Evolutionary conservation across 2,888 invertebrate genomes (phyloP).

Genomic region (Orthosia gothica): DNA sequence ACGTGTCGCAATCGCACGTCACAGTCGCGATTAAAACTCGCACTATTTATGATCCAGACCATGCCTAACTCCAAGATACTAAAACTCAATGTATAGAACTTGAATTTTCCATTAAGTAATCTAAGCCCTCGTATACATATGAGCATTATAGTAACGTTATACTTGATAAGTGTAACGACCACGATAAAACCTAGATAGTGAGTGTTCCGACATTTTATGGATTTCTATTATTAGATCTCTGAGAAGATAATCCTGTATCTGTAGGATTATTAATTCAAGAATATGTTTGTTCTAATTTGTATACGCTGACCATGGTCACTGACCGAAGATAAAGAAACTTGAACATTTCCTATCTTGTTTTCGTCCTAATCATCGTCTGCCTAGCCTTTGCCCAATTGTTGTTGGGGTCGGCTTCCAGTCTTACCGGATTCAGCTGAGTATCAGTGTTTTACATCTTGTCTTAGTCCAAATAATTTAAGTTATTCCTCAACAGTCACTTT

Average conservation of each 20-base stretch:
- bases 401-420: too few species aligned
- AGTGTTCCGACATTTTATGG: slow-evolving; percentile 50
- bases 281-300: slow-evolving; percentile 18
- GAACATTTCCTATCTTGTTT: background rate
- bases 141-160: slow-evolving; percentile 52
- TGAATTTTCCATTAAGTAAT: slow-evolving; percentile 46
- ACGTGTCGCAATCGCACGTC: background rate
- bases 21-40: background rate
- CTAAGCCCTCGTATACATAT: slow-evolving; percentile 47
- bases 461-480: background rate
- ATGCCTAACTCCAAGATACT: slow-evolving; percentile 12
- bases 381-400: too few species aligned
- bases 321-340: background rate
- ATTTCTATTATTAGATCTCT: slow-evolving; percentile 44
- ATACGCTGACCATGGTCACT: background rate
- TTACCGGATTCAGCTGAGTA: too few species aligned
- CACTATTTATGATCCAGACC: background rate
- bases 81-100: slow-evolving; percentile 36
- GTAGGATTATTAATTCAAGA: background rate
- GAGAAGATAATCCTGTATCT: slow-evolving; percentile 36
- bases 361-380: too few species aligned
- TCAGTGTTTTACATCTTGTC: too few species aligned
- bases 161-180: slow-evolving; percentile 48
- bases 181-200: slow-evolving; percentile 30
- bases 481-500: too few species aligned